These are phyloP conservation scores for Listrodromus nycthemerus DNA, from an alignment of 2,888 invertebrate genomes.

Conservation along the genomic window DNA sequence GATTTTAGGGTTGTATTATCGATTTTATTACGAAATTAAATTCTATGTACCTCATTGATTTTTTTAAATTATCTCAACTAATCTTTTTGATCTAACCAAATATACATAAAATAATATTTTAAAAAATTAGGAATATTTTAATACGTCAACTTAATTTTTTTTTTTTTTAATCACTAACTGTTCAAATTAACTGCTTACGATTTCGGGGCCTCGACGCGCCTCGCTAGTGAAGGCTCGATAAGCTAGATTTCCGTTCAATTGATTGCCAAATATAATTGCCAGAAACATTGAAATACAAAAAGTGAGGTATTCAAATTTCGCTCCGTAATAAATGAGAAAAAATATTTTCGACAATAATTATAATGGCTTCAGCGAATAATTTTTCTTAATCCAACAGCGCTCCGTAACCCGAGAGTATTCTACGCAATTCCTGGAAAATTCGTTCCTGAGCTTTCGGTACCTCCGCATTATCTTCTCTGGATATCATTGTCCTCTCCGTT, in stretches of 20 bases:
- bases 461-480: constrained; percentile 2
- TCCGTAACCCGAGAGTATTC: constrained; percentile 2
- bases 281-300: not conserved
- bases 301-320: not conserved
- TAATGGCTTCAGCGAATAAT: not conserved
- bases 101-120: not conserved
- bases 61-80: not conserved
- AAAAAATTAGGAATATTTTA: not conserved
- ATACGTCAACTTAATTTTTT: not conserved
- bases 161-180: not conserved
- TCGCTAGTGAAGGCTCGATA: not conserved
- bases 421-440: constrained; percentile 11
- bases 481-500: not conserved
- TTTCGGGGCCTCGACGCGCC: too few relatives aligned
- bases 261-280: not conserved
- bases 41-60: too few relatives aligned
- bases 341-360: not conserved
- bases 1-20: too few relatives aligned
- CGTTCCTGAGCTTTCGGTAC: constrained; percentile 18
- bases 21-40: too few relatives aligned
- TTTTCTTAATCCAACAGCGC: not conserved
- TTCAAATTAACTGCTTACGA: not conserved
- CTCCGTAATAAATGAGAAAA: not conserved
- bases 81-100: not conserved
- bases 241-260: not conserved